Base-by-base conservation (phyloP, 2,888 invertebrate genomes). In the Lissonota sp. region DNA sequence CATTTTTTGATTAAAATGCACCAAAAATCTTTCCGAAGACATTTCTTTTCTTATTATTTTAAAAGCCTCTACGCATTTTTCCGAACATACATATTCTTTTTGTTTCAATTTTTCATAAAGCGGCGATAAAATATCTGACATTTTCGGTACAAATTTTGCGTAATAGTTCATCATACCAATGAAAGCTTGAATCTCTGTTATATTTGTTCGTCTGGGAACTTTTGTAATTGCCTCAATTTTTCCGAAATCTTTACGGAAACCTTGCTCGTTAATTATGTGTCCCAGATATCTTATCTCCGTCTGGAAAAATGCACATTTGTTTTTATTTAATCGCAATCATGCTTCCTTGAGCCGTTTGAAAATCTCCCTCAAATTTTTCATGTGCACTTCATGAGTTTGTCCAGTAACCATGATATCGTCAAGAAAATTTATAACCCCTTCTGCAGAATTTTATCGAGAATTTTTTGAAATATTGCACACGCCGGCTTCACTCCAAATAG, bases 91-190 rank as follows among this genome's bases (percentile, higher is more conserved):
- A 57, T 44, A 69, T 39, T 67, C 57, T 12, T 55, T 69, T n/a
- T 51, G 14, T 40, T 67, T 67, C 39, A 64, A 37, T 8, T 91
- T 73, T 0, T 80, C 49, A 79, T 92, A 87, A 7, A 92, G 72
- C 0, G 91, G 91, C 10, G 81, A 78, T 42, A 87, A 80, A 7
- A 88, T 85, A 0, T 70, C 74, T 5, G 90, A 72, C 6, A 90
- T 82, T 16, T 87, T 85, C 8, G 87, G 84, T 0, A 91, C 82
- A 85, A 92, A 93, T 66, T 86, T 86, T 5, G 88, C 85, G 80
- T 92, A 92, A 84, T 90, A 92, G 84, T 92, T 91, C 0, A 91
- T 79, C 75, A 90, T 85, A 0, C 91, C 91, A 3, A 88, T 53
- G 80, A 90, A 91, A 0, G 89, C 84, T 51, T 83, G 83, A 0